phyloP scores from a whole-genome alignment of 1,140 invertebrate species.

The Drosophila punjabiensis region DNA sequence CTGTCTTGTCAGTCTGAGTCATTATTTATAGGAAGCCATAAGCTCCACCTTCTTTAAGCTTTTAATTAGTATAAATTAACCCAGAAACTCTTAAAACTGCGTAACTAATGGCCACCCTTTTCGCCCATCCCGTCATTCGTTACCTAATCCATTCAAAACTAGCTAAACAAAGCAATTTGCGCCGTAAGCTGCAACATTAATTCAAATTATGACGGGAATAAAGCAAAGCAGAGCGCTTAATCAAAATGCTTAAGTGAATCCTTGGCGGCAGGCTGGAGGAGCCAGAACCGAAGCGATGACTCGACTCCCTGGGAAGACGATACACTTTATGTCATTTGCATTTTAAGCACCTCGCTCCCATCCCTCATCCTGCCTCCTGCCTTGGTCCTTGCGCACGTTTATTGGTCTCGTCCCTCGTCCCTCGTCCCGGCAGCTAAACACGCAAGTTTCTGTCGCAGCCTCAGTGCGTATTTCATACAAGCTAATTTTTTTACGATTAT shows the following conservation, averaged over 20 bases:
- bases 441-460: constrained; percentile 23
- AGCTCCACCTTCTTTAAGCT: background rate
- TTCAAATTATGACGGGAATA: constrained; percentile 53
- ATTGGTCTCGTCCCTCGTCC: background rate
- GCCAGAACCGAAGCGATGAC: constrained; percentile 12
- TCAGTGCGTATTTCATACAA: constrained; percentile 58
- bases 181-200: constrained; percentile 28
- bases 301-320: constrained; percentile 36
- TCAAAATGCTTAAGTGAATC: constrained; percentile 57
- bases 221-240: constrained; percentile 47
- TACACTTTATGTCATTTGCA: constrained; percentile 52
- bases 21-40: background rate
- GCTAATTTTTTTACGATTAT: constrained; percentile 77
- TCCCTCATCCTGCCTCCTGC: background rate
- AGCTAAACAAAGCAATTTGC: constrained; percentile 45
- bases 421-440: background rate
- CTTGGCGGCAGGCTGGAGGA: constrained; percentile 9
- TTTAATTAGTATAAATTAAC: constrained; percentile 20
- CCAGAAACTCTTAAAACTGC: background rate
- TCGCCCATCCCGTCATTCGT: background rate
- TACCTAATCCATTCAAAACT: constrained; percentile 48
- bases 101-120: constrained; percentile 11
- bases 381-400: constrained; percentile 1
- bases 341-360: constrained; percentile 31
- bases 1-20: background rate